phyloP scores from a whole-genome alignment of 64 coral and sea anemone genomes.

The Stichodactyla helianthus region DNA sequence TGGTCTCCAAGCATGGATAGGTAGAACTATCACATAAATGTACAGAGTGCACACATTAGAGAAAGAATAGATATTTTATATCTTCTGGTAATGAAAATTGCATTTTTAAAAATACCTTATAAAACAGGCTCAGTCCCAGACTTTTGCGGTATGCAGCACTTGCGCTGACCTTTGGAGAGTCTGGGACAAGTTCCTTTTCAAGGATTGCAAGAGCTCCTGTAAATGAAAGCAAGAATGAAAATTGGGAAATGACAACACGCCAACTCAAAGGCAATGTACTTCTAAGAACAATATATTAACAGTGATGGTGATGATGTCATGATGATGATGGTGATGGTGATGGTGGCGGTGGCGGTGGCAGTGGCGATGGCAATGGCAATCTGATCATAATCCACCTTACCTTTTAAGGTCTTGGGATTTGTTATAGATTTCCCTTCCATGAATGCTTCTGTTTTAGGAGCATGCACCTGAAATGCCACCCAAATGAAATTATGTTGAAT shows the following conservation, averaged over 20 bases:
- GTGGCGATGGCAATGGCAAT: not conserved
- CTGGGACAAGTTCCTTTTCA: constrained; percentile 54
- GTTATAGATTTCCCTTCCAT: constrained; percentile 61
- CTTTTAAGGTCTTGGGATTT: constrained; percentile 57
- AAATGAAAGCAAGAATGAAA: not conserved
- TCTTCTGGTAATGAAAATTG: not conserved
- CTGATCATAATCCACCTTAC: not conserved
- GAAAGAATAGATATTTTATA: not conserved
- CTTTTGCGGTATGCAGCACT: constrained; percentile 73
- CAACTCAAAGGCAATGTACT: no score
- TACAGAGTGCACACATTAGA: not conserved
- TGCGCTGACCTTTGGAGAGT: constrained; percentile 45
- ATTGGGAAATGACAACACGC: not conserved
- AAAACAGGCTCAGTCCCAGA: constrained; percentile 74
- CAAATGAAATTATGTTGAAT: not conserved
- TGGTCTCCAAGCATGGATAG: constrained; percentile 67
- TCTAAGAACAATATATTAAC: no score
- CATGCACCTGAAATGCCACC: constrained; percentile 46
- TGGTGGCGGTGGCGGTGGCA: not conserved
- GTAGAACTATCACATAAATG: constrained; percentile 66
- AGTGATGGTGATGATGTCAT: not conserved
- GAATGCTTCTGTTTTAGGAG: constrained; percentile 54
- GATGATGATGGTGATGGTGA: not conserved
- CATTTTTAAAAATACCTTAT: constrained; percentile 41
- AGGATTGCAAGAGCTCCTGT: constrained; percentile 59